Percentiles rank a stretch among this genome's conserved stretches.
Evolutionary conservation across 1,140 invertebrate species (phyloP).

Genomic region (Branchinecta lindahli): DNA sequence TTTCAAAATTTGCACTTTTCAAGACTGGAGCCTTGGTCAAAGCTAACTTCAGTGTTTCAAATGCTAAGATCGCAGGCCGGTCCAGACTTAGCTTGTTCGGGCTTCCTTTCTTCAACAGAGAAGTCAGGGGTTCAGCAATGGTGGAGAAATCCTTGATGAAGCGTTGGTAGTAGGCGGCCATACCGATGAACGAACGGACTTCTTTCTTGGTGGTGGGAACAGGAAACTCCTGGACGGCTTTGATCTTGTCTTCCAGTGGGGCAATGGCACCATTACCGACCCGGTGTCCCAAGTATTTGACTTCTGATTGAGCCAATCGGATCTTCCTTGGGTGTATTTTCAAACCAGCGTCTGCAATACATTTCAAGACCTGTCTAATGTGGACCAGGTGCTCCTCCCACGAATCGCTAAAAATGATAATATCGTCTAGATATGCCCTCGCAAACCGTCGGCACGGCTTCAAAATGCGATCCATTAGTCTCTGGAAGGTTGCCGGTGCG

Average conservation of each 20-base stretch:
- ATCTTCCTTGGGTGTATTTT: constrained; percentile 10
- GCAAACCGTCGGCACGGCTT: constrained; percentile 28
- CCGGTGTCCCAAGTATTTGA: neutral
- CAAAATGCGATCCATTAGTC: constrained; percentile 23
- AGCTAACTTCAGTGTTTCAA: constrained; percentile 25
- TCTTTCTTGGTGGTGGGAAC: constrained; percentile 25
- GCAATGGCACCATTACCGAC: constrained; percentile 2
- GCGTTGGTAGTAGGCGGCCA: constrained; percentile 24
- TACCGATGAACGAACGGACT: constrained; percentile 27
- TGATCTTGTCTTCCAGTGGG: neutral
- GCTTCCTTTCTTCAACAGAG: constrained; percentile 24
- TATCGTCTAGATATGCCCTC: no score
- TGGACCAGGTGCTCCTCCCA: neutral
- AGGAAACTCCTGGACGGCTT: neutral
- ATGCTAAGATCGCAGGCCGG: constrained; percentile 21
- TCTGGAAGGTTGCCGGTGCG: no score
- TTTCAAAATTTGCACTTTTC: constrained; percentile 28
- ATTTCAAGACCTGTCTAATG: neutral
- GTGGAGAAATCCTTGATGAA: constrained; percentile 25
- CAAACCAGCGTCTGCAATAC: neutral
- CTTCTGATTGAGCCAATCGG: constrained; percentile 3
- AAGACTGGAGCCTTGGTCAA: constrained; percentile 22
- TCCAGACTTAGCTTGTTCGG: constrained; percentile 24
- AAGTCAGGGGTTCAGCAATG: constrained; percentile 25
- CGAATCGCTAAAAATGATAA: constrained; percentile 16